Conservation (phyloP, 2,888 invertebrate genomes). For the Hirtodrosophila duncani region DNA sequence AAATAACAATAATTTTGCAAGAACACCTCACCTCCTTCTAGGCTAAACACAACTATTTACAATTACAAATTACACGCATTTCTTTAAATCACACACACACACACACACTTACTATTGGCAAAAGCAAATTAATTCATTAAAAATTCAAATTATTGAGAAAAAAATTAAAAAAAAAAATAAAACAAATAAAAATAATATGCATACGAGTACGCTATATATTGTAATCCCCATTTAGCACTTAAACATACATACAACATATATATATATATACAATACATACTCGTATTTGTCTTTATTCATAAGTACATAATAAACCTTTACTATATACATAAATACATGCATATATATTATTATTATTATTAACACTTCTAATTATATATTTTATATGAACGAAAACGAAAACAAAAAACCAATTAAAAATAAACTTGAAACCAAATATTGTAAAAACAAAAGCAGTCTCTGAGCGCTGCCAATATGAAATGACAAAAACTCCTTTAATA, state of each 20-base stretch:
- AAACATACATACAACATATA: conserved; percentile 37
- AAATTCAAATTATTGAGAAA: neutral
- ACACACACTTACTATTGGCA: conserved; percentile 64
- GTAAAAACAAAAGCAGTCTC: conserved; percentile 28
- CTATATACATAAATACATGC: conserved; percentile 43
- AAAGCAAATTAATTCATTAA: conserved; percentile 34
- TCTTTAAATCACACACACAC: conserved; percentile 32
- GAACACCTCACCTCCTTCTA: conserved; percentile 49
- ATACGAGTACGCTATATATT: conserved; percentile 40
- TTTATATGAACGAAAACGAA: conserved; percentile 54
- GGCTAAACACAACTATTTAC: conserved; percentile 55
- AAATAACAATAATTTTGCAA: conserved; percentile 57
- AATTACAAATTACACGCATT: conserved; percentile 38
- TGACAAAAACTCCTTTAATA: conserved; percentile 67
- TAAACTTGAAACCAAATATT: conserved; percentile 20
- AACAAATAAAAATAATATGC: conserved; percentile 24
- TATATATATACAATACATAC: conserved; percentile 39
- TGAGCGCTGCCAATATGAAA: conserved; percentile 23
- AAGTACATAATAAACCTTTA: conserved; percentile 58
- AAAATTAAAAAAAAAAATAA: conserved; percentile 30
- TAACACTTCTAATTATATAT: conserved; percentile 58
- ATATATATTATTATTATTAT: conserved; percentile 52
- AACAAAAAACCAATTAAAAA: conserved; percentile 42
- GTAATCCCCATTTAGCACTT: conserved; percentile 62
- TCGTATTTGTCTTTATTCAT: conserved; percentile 72